Base-by-base conservation (phyloP, 2,797 vertebrate genomes). In the Pterois miles region DNA sequence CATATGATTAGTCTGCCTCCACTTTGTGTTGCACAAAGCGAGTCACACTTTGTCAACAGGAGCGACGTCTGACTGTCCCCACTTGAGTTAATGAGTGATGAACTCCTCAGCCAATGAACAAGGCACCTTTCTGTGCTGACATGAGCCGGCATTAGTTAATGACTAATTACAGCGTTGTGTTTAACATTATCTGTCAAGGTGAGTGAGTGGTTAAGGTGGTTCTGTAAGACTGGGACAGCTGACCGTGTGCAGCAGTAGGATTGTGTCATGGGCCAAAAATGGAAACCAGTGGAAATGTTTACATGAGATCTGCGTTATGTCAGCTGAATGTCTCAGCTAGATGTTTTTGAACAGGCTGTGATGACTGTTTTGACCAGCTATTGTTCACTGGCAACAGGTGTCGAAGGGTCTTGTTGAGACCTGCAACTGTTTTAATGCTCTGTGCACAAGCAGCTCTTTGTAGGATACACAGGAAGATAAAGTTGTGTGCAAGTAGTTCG, bases 81-180 rank as follows among this genome's bases (percentile, higher is more conserved):
- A 57, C 65, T 65, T 68, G 84, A 84, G 94, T 95, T 95, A 95
- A 95, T 95, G 90, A 94, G 76, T 94, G 92, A 93, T 78, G 74
- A 88, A 91, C 71, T 76, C 85, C 84, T 86, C 77, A 11, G 80
- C 82, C 68, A 4, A 76, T 1, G 77, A 89, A 92, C 91, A 92
- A 94, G 88, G 87, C 81, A 7, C 76, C 71, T 74, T 67, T 85
- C 86, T 91, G 84, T 88, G 71, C 83, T n/a, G 86, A 86, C 76
- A 67, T 40, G 52, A 78, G 78, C 65, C 36, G 5, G 36, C 33
- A 68, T 84, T 83, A 53, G 91, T 93, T 92, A 94, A 93, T 93
- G 87, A 92, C 92, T 93, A 87, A 93, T 92, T 88, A 50, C 76
- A 43, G 69, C 74, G 36, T 65, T 81, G 78, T 90, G 85, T 89